Evolutionary conservation across 2,888 invertebrate species (phyloP).

Genomic region (Chrysolina oricalcia): DNA sequence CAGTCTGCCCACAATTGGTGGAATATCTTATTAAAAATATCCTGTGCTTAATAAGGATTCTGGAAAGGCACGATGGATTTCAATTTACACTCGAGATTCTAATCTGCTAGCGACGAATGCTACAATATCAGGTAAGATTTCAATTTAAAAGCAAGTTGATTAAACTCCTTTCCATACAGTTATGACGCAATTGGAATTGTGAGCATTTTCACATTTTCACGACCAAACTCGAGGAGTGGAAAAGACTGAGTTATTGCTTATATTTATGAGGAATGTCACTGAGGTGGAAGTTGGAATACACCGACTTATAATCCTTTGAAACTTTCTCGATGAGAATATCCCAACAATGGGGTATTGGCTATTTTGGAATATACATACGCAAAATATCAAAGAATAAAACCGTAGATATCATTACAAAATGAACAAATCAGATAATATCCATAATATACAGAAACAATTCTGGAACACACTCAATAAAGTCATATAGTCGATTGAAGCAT

Average conservation of each 20-base stretch:
- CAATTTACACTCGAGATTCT: slow-evolving; percentile 17
- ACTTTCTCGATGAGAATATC: neutral
- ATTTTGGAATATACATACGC: too few relatives aligned
- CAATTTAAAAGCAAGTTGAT: neutral
- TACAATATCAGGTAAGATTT: neutral
- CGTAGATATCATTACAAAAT: too few relatives aligned
- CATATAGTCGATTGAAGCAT: too few relatives aligned
- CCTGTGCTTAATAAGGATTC: neutral
- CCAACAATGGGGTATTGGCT: too few relatives aligned
- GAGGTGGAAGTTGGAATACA: neutral
- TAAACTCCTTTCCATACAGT: neutral
- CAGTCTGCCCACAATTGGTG: slow-evolving; percentile 1
- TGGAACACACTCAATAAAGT: too few relatives aligned
- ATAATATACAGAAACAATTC: too few relatives aligned
- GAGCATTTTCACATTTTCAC: neutral
- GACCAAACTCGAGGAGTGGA: neutral
- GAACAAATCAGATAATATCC: too few relatives aligned
- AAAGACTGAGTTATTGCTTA: neutral
- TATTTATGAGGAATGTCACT: neutral
- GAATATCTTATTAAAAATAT: neutral
- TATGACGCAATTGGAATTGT: neutral
- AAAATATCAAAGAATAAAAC: too few relatives aligned
- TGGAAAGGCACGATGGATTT: slow-evolving; percentile 2
- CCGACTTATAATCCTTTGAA: neutral
- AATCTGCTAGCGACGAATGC: neutral